Conservation (phyloP, 2,797 vertebrate genomes). For the Platalea minor region DNA sequence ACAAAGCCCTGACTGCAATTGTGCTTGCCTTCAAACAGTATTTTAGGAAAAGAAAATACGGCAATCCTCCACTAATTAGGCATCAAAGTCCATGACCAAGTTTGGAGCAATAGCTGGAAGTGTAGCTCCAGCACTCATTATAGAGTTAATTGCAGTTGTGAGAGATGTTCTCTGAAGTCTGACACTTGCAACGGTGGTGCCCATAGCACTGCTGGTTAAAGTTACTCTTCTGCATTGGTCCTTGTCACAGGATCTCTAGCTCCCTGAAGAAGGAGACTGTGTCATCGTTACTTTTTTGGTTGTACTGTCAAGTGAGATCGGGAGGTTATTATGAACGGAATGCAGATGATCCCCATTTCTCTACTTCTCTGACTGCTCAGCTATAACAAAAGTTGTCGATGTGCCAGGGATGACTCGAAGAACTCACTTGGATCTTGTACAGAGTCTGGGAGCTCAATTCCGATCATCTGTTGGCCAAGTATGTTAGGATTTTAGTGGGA, state of each 20-base stretch:
- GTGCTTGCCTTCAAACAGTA: neutral
- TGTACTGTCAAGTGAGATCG: neutral
- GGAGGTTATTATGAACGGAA: neutral
- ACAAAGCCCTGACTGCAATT: neutral
- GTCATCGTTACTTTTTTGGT: neutral
- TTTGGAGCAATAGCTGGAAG: neutral
- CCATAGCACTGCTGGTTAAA: neutral
- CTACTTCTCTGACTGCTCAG: neutral
- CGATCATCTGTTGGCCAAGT: neutral
- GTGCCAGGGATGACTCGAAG: neutral
- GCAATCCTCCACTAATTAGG: neutral
- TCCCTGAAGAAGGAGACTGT: neutral
- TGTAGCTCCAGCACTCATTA: neutral
- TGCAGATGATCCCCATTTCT: neutral
- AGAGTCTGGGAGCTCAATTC: neutral
- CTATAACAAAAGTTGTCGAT: neutral
- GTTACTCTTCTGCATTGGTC: neutral
- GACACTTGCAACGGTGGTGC: neutral
- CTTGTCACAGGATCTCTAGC: neutral
- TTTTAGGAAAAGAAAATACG: neutral
- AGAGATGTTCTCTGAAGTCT: neutral
- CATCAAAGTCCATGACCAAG: neutral
- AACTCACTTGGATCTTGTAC: neutral
- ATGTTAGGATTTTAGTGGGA: neutral
- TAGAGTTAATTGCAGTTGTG: neutral